Evolutionary conservation across 2,888 invertebrate species (phyloP), one percentile per base, ranked within the genome.

Genomic region (Herminia tarsipennalis): DNA sequence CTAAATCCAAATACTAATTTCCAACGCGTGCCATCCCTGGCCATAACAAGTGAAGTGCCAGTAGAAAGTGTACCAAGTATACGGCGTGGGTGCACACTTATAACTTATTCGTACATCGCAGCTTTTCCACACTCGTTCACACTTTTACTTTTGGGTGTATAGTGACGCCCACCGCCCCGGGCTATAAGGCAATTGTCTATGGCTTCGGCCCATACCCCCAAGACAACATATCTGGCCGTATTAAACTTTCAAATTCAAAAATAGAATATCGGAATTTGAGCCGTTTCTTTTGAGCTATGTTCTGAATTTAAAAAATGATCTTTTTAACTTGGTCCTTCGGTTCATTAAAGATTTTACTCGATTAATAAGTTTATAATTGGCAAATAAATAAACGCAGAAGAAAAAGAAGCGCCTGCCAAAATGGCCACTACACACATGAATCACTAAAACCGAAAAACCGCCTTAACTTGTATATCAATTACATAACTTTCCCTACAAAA

Each of bases 71-170:
- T 56, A 47, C 44, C 49, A 42, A 46, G 53, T 41, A 42, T 37
- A 14, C 40, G 43, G 57, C 49, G 73, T 75, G 63, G 75, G 73
- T 61, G 42, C 39, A 35, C 44, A 47, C 45, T 63, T 60, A 66
- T 69, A 57, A 66, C 50, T 50, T 66, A 72, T 71, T 59, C 66
- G 64, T 44, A 49, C 52, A 51, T 58, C 58, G 58, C 55, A 57
- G 58, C 55, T 65, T 67, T 67, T 58, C 66, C 52, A 36, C 52
- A 50, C 45, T 73, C 70, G 73, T 76, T 59, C 74, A 71, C 73
- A 84, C 86, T 86, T 85, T 86, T 86, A 86, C 86, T 86, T 85
- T 85, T 76, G 60, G 50, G n/a, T n/a, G n/a, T 52, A 51, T 42
- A 13, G 25, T 29, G 29, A 25, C 36, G 46, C 29, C 40, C 32